A percentile compares a stretch with the other conserved stretches of the same genome.
These are phyloP conservation scores for Physella acuta DNA, from an alignment of 1,140 invertebrate genomes.

Conservation along the genomic window DNA sequence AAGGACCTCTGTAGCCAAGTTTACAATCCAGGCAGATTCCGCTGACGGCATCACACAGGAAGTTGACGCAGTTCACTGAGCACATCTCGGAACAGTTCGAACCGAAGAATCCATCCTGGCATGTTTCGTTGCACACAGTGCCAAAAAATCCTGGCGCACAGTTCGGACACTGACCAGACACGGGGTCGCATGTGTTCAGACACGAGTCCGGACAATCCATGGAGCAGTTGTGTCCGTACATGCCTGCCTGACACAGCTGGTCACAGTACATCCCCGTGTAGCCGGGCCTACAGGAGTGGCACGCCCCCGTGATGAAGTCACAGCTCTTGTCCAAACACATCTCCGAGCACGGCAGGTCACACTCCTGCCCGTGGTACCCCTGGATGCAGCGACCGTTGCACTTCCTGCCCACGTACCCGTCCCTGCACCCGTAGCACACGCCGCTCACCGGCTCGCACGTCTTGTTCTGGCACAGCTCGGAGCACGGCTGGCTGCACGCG, in stretches of 20 bases:
- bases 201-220: slow-evolving; percentile 2
- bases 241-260: slow-evolving; percentile 5
- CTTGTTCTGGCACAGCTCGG: neutral
- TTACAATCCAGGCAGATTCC: neutral
- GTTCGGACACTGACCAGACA: neutral
- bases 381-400: slow-evolving; percentile 19
- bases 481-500: neutral
- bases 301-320: slow-evolving; percentile 4
- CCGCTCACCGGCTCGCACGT: slow-evolving; percentile 4
- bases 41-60: slow-evolving; percentile 5
- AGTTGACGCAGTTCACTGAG: neutral
- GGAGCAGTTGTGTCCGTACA: neutral
- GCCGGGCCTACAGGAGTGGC: neutral
- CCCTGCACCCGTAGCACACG: neutral
- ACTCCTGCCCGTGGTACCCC: slow-evolving; percentile 2
- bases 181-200: slow-evolving; percentile 2
- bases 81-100: neutral
- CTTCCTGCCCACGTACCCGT: slow-evolving; percentile 12
- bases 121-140: slow-evolving; percentile 2
- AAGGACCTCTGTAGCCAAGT: neutral
- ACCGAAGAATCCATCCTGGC: neutral
- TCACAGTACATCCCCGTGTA: neutral
- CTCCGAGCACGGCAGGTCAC: neutral
- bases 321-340: neutral
- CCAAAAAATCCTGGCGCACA: slow-evolving; percentile 5